phyloP scores from a whole-genome alignment of 2,113 vertebrate genomes.

The Zosterops japonicus region DNA sequence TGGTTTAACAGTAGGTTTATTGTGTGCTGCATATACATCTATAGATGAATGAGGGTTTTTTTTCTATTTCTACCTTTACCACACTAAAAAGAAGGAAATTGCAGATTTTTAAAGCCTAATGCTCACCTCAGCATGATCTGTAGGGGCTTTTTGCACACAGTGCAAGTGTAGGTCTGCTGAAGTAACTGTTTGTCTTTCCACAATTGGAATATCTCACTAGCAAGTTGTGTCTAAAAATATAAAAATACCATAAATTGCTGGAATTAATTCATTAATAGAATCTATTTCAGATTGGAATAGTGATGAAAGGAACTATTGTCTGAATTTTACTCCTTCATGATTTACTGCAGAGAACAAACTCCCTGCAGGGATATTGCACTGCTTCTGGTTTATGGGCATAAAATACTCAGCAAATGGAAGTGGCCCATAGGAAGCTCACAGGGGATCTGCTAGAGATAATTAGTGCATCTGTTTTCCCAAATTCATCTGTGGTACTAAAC shows the following conservation, averaged over 20 bases:
- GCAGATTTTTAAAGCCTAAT: not conserved
- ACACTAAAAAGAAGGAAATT: not conserved
- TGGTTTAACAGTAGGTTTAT: not conserved
- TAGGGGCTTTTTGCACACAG: not conserved
- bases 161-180: not conserved
- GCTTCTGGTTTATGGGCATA: not conserved
- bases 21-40: not conserved
- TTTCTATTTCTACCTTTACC: not conserved
- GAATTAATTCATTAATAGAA: not conserved
- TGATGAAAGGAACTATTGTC: not conserved
- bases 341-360: constrained; percentile 3
- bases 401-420: not conserved
- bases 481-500: not conserved
- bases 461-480: constrained; percentile 10
- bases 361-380: not conserved
- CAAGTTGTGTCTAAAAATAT: not conserved
- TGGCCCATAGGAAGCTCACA: not conserved
- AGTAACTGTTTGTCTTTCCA: not conserved
- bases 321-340: not conserved
- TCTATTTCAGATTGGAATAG: not conserved
- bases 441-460: not conserved
- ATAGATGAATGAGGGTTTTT: not conserved
- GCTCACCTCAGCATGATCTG: not conserved
- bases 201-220: not conserved
- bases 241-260: not conserved